Base-by-base conservation (phyloP, 2,888 invertebrate species). In the Caenorhabditis sp. region DNA sequence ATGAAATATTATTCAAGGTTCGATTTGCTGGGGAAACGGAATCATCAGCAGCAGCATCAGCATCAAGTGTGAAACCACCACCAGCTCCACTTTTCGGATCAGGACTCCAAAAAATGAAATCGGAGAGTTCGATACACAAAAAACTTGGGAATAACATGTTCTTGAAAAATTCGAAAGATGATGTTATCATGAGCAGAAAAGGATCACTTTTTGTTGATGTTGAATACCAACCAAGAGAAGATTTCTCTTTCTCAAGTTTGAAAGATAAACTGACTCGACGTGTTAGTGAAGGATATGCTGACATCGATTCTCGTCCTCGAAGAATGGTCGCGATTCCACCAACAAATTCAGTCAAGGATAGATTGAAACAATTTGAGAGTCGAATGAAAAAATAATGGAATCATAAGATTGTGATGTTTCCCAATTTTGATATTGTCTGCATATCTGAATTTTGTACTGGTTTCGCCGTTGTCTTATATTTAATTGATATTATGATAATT, bases 91-190 rank as follows among this genome's bases (percentile, higher is more conserved):
- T 69, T 3, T 67, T 66, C 25, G 67, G 67, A 27, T 61, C 63
- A 17, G 77, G 76, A n/a, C 63, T 80, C 12, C 73, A 74, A 59
- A 80, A 76, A 36, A 74, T 76, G 71, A 73, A 61, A 60, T 80
- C 77, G 0, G 80, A 80, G 52, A 72, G 76, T 53, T 64, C 67
- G 53, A 23, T 80, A n/a, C 76, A 69, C 56, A 74, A 74, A 26
- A 80, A 69, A 63, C 27, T 76, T 14, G 50, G 31, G 14, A 63
- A 69, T 8, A 50, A 53, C 20, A 50, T 20, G 20, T 23, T 49
- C 1, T 63, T 17, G 59, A 12, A 67, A 67, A 56, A 67, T 25
- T 21, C 53, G 58, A 38, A 77, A 52, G 69, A 75, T 38, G 71
- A 68, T 10, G 59, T 70, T 26, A 62, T 58, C 10, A 21, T 66